phyloP scores from a whole-genome alignment of 2,113 vertebrate species.

The Tragelaphus strepsiceros region DNA sequence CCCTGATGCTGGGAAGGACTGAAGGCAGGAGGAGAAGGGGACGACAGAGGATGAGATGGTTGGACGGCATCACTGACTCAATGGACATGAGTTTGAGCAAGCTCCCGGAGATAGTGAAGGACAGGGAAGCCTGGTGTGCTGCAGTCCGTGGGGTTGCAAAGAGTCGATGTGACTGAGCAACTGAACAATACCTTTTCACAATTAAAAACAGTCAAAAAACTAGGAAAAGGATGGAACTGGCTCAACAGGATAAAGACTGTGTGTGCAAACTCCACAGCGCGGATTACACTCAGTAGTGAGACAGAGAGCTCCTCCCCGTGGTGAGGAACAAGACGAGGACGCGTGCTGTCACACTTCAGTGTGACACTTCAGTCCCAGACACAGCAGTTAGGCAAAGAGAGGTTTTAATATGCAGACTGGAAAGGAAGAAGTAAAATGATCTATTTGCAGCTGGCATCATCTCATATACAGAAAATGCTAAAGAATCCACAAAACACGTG shows the following conservation, averaged over 20 bases:
- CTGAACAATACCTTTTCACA: not conserved
- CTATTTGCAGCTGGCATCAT: not conserved
- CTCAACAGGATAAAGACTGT: not conserved
- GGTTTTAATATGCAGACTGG: not conserved
- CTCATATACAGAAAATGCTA: not conserved
- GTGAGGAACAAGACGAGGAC: not conserved
- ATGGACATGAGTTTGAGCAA: not conserved
- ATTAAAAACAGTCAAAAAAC: not conserved
- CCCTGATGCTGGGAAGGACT: not conserved
- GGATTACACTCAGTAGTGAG: not conserved
- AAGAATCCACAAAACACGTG: not conserved
- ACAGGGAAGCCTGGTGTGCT: not conserved
- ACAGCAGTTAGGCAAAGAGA: not conserved
- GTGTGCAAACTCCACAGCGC: not conserved
- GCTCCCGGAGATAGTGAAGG: not conserved
- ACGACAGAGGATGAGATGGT: not conserved
- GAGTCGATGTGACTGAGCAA: not conserved
- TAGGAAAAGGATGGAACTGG: too few species aligned
- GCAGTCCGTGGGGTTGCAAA: not conserved
- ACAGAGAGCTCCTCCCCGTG: too few species aligned
- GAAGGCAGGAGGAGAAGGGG: not conserved
- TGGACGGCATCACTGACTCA: not conserved
- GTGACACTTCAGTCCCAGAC: not conserved
- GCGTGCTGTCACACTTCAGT: not conserved
- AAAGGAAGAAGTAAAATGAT: not conserved